phyloP scores from a whole-genome alignment of 2,113 vertebrate species.

The Oncorhynchus tshawytscha region DNA sequence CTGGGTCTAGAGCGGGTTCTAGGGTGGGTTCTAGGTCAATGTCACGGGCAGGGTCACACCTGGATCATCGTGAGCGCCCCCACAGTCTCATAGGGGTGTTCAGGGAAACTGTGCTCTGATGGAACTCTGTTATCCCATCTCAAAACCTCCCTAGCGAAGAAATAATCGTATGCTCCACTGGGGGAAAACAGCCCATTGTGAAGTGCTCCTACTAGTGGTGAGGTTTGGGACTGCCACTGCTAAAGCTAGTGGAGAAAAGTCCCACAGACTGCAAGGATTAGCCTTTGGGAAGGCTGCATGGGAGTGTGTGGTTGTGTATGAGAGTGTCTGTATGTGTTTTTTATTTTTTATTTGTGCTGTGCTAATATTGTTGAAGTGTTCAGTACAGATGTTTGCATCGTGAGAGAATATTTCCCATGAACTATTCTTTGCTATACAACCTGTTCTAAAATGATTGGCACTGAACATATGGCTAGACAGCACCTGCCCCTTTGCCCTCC shows the following conservation, averaged over 20 bases:
- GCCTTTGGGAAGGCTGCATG: not conserved
- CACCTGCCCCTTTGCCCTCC: too few species aligned
- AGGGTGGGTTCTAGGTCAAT: not conserved
- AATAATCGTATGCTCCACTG: not conserved
- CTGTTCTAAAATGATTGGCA: too few species aligned
- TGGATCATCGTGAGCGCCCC: conserved; percentile 60
- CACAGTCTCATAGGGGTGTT: conserved; percentile 78
- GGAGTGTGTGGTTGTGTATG: not conserved
- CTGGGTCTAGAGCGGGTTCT: conserved; percentile 41
- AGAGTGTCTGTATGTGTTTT: not conserved
- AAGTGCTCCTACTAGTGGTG: not conserved
- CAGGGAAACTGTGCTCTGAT: conserved; percentile 80
- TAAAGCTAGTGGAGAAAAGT: not conserved
- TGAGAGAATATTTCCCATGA: not conserved
- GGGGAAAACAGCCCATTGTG: not conserved
- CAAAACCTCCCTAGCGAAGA: not conserved
- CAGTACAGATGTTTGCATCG: not conserved
- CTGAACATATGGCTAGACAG: too few species aligned
- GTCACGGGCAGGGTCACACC: conserved; percentile 19
- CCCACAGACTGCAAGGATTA: not conserved
- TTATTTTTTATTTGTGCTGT: not conserved
- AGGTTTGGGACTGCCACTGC: not conserved
- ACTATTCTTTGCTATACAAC: too few species aligned
- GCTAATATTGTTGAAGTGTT: not conserved
- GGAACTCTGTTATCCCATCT: not conserved